phyloP scores from a whole-genome alignment of 2,113 vertebrate species.

The Thermophis baileyi region DNA sequence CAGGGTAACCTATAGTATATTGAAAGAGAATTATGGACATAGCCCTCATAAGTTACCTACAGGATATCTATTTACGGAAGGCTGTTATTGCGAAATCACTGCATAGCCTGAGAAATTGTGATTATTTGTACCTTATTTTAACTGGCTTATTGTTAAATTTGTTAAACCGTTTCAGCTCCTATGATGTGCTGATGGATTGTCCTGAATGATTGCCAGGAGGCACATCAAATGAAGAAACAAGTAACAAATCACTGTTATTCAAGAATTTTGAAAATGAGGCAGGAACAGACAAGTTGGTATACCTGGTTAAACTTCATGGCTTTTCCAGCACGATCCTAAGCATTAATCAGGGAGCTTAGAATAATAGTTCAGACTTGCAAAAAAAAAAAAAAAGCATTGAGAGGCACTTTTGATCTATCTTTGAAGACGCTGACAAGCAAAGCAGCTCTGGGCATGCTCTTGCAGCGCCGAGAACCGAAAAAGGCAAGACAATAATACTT shows the following conservation, averaged over 20 bases:
- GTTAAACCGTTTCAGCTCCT: not conserved
- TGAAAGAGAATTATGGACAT: not conserved
- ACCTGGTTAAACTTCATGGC: not conserved
- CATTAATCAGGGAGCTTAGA: not conserved
- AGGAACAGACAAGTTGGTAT: slow-evolving; percentile 18
- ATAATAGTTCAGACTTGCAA: not conserved
- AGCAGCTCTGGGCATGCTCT: slow-evolving; percentile 40
- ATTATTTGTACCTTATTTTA: not conserved
- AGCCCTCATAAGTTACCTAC: not conserved
- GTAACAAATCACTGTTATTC: not conserved
- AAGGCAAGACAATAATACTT: not conserved
- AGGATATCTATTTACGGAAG: not conserved
- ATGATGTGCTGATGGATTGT: not conserved
- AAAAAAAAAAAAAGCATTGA: not conserved
- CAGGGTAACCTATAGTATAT: not conserved
- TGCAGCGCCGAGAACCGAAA: slow-evolving; percentile 13
- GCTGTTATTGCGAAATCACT: not conserved
- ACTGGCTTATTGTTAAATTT: not conserved
- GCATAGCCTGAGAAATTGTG: not conserved
- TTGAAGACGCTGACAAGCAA: not conserved
- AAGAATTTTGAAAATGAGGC: not conserved
- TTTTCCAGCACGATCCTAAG: not conserved
- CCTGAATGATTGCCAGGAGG: not conserved
- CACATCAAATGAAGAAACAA: not conserved
- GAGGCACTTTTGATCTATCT: not conserved